phyloP scores from a whole-genome alignment of 2,888 invertebrate species.

The Phalera bucephala region DNA sequence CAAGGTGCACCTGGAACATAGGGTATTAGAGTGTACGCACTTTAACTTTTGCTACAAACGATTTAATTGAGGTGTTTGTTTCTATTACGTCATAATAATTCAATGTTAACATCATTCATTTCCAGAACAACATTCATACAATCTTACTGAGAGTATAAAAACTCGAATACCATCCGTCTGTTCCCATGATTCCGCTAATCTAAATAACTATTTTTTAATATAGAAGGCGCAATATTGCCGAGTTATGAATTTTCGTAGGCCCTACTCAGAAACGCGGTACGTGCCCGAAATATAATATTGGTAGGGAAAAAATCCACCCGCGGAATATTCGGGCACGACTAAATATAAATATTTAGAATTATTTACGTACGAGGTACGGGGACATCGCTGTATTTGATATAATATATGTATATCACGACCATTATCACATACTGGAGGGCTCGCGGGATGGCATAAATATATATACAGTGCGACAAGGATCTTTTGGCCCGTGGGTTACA shows the following conservation, averaged over 20 bases:
- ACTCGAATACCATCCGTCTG: slow-evolving; percentile 33
- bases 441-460: no score
- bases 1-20: no score
- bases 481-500: no score
- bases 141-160: slow-evolving; percentile 11
- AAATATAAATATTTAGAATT: slow-evolving; percentile 54
- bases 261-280: slow-evolving; percentile 47
- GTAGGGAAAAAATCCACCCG: slow-evolving; percentile 34
- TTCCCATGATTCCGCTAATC: slow-evolving; percentile 46
- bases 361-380: slow-evolving; percentile 3
- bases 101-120: no score
- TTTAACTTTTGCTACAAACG: no score
- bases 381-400: not conserved
- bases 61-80: no score
- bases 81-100: no score
- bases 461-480: no score
- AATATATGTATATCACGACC: no score
- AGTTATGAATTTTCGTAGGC: slow-evolving; percentile 70
- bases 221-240: slow-evolving; percentile 51
- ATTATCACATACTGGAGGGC: no score
- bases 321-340: slow-evolving; percentile 35
- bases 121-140: no score
- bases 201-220: slow-evolving; percentile 80
- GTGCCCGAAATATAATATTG: slow-evolving; percentile 65
- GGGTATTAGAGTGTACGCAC: no score